Percentiles rank a stretch among this genome's conserved stretches.
Conservation (phyloP, 2,797 vertebrate species). For the Enteromius trimaculatus region DNA sequence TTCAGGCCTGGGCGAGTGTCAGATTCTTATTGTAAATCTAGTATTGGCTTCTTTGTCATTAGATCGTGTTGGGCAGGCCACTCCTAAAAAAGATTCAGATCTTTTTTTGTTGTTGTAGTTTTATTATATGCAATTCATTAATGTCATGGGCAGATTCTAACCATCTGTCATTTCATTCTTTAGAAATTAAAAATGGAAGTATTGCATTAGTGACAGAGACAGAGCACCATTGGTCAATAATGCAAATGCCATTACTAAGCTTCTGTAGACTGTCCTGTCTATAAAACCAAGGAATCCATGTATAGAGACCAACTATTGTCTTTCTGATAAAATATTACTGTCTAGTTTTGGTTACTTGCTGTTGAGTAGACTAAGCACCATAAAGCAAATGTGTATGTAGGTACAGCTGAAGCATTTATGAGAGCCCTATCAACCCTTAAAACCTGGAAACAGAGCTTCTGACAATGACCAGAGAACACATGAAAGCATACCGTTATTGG, state of each 20-base stretch:
- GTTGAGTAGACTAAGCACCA: background rate
- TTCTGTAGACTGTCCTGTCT: constrained; percentile 50
- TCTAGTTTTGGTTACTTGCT: constrained; percentile 21
- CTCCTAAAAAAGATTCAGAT: background rate
- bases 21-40: constrained; percentile 43
- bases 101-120: background rate
- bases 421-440: constrained; percentile 24
- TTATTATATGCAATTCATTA: background rate
- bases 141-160: background rate
- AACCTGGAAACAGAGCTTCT: constrained; percentile 59
- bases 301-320: constrained; percentile 36
- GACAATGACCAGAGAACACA: constrained; percentile 60
- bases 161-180: background rate
- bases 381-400: constrained; percentile 15
- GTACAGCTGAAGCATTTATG: constrained; percentile 28
- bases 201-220: background rate
- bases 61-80: background rate
- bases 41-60: constrained; percentile 9
- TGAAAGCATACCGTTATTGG: constrained; percentile 71
- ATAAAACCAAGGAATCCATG: constrained; percentile 56
- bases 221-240: background rate
- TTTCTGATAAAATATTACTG: constrained; percentile 40
- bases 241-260: background rate
- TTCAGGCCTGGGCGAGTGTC: constrained; percentile 36
- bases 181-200: background rate